These are phyloP conservation scores for Pseudochirops cupreus DNA, from an alignment of 2,797 vertebrate genomes.

Conservation along the genomic window DNA sequence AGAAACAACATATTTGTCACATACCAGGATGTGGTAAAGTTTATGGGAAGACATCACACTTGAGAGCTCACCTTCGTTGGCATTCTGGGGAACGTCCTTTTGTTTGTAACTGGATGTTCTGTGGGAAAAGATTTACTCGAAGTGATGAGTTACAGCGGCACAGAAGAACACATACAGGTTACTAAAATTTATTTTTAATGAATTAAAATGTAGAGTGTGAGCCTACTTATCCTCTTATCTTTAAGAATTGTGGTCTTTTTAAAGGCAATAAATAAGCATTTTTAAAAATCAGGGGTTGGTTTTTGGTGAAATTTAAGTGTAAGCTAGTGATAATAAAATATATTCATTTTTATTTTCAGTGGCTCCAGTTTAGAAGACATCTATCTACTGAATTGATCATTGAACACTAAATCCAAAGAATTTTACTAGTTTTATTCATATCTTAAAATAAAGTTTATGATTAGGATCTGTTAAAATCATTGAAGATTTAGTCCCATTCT, in stretches of 20 bases:
- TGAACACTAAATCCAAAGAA: conserved; percentile 40
- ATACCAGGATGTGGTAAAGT: conserved; percentile 94
- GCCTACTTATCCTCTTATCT: neutral
- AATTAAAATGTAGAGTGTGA: conserved; percentile 42
- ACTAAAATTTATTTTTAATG: conserved; percentile 77
- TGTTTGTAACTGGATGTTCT: conserved; percentile 99
- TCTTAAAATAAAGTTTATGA: conserved; percentile 30
- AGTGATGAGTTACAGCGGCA: conserved; percentile 99
- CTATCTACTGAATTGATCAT: neutral
- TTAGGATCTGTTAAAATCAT: conserved; percentile 29
- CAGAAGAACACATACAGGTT: conserved; percentile 99
- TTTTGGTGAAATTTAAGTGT: conserved; percentile 39
- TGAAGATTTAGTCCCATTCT: conserved; percentile 24
- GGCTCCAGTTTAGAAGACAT: conserved; percentile 28
- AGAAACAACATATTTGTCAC: conserved; percentile 98
- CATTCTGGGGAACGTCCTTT: conserved; percentile 99
- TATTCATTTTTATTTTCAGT: conserved; percentile 21
- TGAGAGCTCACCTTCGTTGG: conserved; percentile 99
- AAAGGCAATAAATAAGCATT: neutral
- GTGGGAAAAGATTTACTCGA: conserved; percentile 99
- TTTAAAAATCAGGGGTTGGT: neutral
- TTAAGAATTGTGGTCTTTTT: neutral
- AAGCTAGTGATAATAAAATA: conserved; percentile 47
- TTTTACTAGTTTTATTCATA: neutral
- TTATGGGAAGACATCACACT: conserved; percentile 97